Evolutionary conservation across 2,797 vertebrate species (phyloP).

Genomic region (Melanogrammus aeglefinus): DNA sequence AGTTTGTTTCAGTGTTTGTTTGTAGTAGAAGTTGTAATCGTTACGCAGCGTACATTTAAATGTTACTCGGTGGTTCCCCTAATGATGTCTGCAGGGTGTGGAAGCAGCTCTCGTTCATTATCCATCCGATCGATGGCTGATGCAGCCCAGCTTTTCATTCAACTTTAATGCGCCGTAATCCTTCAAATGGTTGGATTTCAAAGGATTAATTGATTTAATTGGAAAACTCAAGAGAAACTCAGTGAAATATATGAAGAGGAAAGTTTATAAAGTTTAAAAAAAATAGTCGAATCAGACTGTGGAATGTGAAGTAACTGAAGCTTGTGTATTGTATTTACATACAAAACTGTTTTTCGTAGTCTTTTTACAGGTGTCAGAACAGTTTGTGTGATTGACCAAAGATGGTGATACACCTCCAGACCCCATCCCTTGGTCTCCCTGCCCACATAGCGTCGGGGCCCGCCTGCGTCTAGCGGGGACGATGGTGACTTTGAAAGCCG

Average conservation of each 20-base stretch:
- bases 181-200: constrained; percentile 1
- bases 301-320: not conserved
- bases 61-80: not conserved
- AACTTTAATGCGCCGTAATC: not conserved
- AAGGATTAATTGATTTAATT: constrained; percentile 16
- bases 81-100: not conserved
- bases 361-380: too few species aligned
- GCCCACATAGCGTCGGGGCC: too few species aligned
- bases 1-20: constrained; percentile 1
- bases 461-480: too few species aligned
- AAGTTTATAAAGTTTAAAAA: not conserved
- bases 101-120: not conserved
- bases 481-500: not conserved
- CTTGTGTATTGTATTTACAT: not conserved
- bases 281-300: not conserved
- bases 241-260: not conserved
- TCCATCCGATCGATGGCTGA: not conserved
- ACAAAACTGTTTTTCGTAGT: too few species aligned
- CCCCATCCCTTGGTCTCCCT: not conserved
- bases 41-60: not conserved
- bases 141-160: not conserved
- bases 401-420: too few species aligned
- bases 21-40: not conserved
- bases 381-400: too few species aligned
- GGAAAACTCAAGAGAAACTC: constrained; percentile 31